A percentile compares a stretch with the other conserved stretches of the same genome.
Evolutionary conservation across 1,140 invertebrate species (phyloP).

Genomic region (Hycleus cichorii): DNA sequence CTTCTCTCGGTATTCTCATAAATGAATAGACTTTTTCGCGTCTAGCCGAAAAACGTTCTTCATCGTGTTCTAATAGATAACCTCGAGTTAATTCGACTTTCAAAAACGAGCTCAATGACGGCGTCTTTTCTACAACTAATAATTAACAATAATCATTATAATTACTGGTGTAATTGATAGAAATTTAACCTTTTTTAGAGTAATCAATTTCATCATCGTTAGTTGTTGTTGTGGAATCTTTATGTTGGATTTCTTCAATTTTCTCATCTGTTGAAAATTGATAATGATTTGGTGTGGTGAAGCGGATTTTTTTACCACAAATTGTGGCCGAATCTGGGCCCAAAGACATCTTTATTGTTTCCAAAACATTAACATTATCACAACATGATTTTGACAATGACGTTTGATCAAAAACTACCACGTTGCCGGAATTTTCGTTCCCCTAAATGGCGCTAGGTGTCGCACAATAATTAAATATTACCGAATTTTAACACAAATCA

Average conservation of each 20-base stretch:
- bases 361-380: constrained; percentile 1
- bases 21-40: constrained; percentile 96
- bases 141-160: constrained; percentile 4
- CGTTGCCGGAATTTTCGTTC: too few relatives aligned
- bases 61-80: constrained; percentile 88
- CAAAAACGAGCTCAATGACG: constrained; percentile 67
- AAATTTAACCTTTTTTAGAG: constrained; percentile 24
- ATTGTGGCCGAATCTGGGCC: background rate
- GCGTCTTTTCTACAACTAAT: constrained; percentile 34
- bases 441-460: too few relatives aligned
- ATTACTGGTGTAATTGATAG: background rate
- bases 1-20: constrained; percentile 89
- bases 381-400: constrained; percentile 2
- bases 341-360: background rate
- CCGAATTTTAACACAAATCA: too few relatives aligned
- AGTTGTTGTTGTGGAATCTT: constrained; percentile 7
- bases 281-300: constrained; percentile 36
- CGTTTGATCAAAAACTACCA: too few relatives aligned
- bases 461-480: too few relatives aligned
- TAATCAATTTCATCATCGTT: constrained; percentile 21
- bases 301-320: constrained; percentile 38
- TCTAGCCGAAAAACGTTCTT: constrained; percentile 86
- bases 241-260: constrained; percentile 36
- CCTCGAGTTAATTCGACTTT: constrained; percentile 82
- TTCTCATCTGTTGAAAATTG: constrained; percentile 37